Conservation (phyloP, 1,140 invertebrate species). For the Drosophila pectinifera region DNA sequence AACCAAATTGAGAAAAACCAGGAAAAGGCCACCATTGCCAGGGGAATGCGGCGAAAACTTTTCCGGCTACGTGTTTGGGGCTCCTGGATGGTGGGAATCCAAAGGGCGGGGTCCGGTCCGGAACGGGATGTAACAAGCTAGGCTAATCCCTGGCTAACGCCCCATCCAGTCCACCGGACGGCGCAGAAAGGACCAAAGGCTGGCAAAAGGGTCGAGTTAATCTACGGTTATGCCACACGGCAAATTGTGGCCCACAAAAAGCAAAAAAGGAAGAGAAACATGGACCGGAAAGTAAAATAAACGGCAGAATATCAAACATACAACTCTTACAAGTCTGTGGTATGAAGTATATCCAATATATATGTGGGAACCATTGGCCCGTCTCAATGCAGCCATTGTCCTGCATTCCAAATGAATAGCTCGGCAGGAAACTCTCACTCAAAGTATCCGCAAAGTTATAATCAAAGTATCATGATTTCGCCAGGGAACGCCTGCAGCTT, state of each 20-base stretch:
- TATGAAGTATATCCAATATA: constrained; percentile 1
- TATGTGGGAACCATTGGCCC: neutral
- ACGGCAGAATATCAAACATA: constrained; percentile 3
- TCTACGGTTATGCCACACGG: constrained; percentile 50
- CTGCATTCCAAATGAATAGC: constrained; percentile 42
- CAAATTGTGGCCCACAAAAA: constrained; percentile 34
- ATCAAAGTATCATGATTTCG: constrained; percentile 10
- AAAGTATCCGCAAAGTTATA: neutral
- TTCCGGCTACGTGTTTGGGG: constrained; percentile 48
- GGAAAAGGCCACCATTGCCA: neutral
- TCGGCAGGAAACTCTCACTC: constrained; percentile 1
- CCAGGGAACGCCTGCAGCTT: neutral
- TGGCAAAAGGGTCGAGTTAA: constrained; percentile 70
- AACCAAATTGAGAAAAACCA: constrained; percentile 44
- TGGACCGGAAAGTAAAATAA: constrained; percentile 1
- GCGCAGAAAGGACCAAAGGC: constrained; percentile 22
- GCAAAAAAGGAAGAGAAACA: neutral
- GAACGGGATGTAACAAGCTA: constrained; percentile 13
- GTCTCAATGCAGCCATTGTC: constrained; percentile 26
- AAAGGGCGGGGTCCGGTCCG: neutral
- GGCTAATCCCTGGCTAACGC: constrained; percentile 47
- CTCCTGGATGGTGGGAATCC: neutral
- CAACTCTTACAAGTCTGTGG: constrained; percentile 2
- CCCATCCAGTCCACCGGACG: neutral
- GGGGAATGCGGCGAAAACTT: constrained; percentile 31